Percentiles rank a stretch among this genome's conserved stretches.
Conservation (phyloP, 2,888 invertebrate species). For the Cheilosia soror region DNA sequence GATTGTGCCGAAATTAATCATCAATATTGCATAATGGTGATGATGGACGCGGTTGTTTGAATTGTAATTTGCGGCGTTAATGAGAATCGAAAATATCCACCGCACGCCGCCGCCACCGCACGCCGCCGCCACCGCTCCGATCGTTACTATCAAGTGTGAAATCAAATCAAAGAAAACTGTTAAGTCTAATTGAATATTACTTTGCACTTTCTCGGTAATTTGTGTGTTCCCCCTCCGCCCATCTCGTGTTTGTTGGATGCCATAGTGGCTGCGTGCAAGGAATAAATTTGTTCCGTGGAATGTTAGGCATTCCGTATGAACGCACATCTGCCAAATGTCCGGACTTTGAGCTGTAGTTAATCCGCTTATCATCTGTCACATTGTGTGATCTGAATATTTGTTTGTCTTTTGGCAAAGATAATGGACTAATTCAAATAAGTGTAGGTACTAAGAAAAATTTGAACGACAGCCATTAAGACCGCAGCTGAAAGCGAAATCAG, state of each 20-base stretch:
- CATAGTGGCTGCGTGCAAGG: slow-evolving; percentile 22
- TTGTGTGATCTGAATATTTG: slow-evolving; percentile 61
- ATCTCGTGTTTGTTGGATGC: too few relatives aligned
- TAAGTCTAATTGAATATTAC: slow-evolving; percentile 52
- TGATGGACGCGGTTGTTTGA: slow-evolving; percentile 26
- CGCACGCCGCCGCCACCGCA: too few relatives aligned
- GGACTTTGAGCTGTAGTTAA: slow-evolving; percentile 13
- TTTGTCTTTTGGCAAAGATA: not conserved
- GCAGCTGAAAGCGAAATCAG: too few relatives aligned
- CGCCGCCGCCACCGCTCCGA: too few relatives aligned
- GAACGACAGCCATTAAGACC: too few relatives aligned
- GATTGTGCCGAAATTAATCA: slow-evolving; percentile 20
- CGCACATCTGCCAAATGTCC: slow-evolving; percentile 43
- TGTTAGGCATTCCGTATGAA: slow-evolving; percentile 27
- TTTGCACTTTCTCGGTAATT: slow-evolving; percentile 30
- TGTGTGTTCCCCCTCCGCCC: not conserved
- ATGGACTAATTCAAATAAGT: too few relatives aligned
- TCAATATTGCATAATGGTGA: slow-evolving; percentile 55
- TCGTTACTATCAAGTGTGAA: slow-evolving; percentile 27
- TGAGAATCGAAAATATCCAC: not conserved
- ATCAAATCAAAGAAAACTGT: slow-evolving; percentile 52
- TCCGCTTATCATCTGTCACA: not conserved
- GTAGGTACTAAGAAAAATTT: too few relatives aligned
- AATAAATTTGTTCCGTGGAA: slow-evolving; percentile 51
- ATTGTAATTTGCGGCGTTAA: too few relatives aligned